Evolutionary conservation across 2,888 invertebrate genomes (phyloP).

Genomic region (Junonia oenone): DNA sequence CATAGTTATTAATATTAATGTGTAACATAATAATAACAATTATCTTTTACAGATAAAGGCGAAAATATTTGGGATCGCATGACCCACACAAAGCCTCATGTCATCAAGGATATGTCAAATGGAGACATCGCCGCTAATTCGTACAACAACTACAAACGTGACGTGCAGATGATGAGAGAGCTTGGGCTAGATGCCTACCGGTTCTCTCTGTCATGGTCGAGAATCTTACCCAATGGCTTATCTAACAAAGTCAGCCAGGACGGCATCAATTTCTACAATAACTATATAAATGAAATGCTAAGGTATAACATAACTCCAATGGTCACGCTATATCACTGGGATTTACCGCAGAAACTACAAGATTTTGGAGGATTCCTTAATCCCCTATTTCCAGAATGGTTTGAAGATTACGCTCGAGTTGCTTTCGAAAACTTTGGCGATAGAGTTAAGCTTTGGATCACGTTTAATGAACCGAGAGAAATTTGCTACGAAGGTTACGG

Average conservation of each 20-base stretch:
- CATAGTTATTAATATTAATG: not conserved
- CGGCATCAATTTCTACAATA: constrained; percentile 83
- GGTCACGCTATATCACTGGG: constrained; percentile 78
- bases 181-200: constrained; percentile 68
- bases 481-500: constrained; percentile 68
- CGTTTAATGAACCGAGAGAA: constrained; percentile 78
- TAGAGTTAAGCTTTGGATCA: constrained; percentile 76
- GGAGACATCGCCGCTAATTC: constrained; percentile 81
- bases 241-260: constrained; percentile 71
- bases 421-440: constrained; percentile 65
- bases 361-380: constrained; percentile 76
- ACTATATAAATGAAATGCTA: constrained; percentile 81
- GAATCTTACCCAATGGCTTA: constrained; percentile 79
- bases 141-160: constrained; percentile 80
- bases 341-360: constrained; percentile 74
- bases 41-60: constrained; percentile 48
- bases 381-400: constrained; percentile 62
- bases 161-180: constrained; percentile 66
- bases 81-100: constrained; percentile 44
- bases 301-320: constrained; percentile 80
- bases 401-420: constrained; percentile 66
- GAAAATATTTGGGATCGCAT: constrained; percentile 56
- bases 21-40: not conserved
- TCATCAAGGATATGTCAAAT: constrained; percentile 50
- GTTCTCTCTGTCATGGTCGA: constrained; percentile 81